A percentile compares a stretch with the other conserved stretches of the same genome.
phyloP scores from a whole-genome alignment of 2,113 vertebrate species.

The Archilochus colubris region DNA sequence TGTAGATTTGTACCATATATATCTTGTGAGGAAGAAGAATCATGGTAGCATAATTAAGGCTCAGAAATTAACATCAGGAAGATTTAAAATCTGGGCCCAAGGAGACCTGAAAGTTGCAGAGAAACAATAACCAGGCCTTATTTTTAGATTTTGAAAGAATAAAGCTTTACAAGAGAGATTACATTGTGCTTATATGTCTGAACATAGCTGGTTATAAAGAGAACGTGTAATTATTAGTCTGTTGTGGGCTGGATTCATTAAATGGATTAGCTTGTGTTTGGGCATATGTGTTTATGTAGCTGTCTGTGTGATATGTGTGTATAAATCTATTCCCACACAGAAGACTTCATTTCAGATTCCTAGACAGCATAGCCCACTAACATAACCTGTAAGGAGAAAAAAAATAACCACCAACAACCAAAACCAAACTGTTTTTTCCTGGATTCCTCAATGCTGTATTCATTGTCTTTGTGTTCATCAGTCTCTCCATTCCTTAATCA shows the following conservation, averaged over 20 bases:
- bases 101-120: background rate
- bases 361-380: conserved; percentile 3
- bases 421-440: background rate
- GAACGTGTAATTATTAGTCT: background rate
- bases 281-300: conserved; percentile 41
- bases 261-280: conserved; percentile 27
- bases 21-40: background rate
- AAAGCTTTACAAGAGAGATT: background rate
- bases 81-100: background rate
- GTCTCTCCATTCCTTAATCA: background rate
- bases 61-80: background rate
- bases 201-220: background rate
- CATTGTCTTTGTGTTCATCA: background rate
- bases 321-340: conserved; percentile 28
- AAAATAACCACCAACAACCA: too few species aligned
- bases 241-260: conserved; percentile 20
- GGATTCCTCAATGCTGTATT: background rate
- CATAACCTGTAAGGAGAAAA: background rate
- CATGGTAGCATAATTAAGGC: background rate
- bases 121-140: background rate
- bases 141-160: background rate
- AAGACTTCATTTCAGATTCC: background rate
- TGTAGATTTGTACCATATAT: background rate
- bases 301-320: background rate
- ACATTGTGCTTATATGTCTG: background rate